Evolutionary conservation across 2,888 invertebrate genomes (phyloP), one percentile per base, ranked within the genome.

Genomic region (Autographa gamma): DNA sequence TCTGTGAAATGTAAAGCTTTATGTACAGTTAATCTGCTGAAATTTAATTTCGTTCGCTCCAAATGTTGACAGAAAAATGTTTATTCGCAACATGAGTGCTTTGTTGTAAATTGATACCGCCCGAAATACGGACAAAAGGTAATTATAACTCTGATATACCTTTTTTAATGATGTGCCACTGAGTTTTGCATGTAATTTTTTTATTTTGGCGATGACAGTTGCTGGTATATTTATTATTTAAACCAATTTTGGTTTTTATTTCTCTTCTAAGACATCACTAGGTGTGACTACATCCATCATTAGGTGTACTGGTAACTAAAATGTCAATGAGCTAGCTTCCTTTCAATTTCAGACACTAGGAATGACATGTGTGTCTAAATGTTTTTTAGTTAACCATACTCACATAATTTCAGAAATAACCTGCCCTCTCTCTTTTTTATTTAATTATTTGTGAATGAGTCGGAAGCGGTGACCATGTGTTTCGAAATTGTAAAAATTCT

Each of bases 391-490:
- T 43, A 14, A 5, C 5, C 16, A 43, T 16, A 48, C 0, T 11
- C 0, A 43, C 1, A 32, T 32, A 59, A 59, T n/a, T 32, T 59
- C 25, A 31, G n/a, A n/a, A n/a, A 6, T 13, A 31, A 6, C 48
- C n/a, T 7, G 43, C 63, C 63, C 43, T 59, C 65, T 69, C n/a
- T 34, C 1, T 43, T 63, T 66, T 68, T 69, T 74, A 70, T 60
- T 67, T 67, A 70, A 58, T 71, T 62, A 60, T 60, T 48, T 52
- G 60, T 59, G 73, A 65, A 71, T 64, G 63, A 73, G 66, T 63
- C 58, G 59, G 43, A 19, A 61, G n/a, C 19, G 16, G 77, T 80
- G 43, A 8, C 80, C 77, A 80, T 25, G 56, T n/a, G 18, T 61
- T 58, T 13, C 16, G 16, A 48, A 2, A n/a, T n/a, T 2, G 6